Conservation (phyloP, 2,797 vertebrate genomes). For the Glyptemys insculpta region DNA sequence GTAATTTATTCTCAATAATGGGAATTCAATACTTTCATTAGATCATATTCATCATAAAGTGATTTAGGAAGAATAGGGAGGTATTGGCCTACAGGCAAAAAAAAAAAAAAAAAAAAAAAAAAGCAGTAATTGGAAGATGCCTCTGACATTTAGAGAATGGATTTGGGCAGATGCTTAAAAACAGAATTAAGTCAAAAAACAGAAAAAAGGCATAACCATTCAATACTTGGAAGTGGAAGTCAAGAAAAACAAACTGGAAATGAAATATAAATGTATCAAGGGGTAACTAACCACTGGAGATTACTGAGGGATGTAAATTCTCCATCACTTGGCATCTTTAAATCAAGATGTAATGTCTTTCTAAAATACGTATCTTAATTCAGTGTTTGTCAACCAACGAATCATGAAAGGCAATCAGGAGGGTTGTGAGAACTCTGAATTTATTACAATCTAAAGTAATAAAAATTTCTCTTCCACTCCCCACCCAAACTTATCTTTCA, state of each 20-base stretch:
- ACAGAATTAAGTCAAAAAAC: background rate
- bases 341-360: background rate
- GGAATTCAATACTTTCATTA: conserved; percentile 21
- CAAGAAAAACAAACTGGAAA: background rate
- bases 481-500: conserved; percentile 18
- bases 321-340: background rate
- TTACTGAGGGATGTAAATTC: background rate
- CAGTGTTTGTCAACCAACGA: background rate
- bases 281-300: background rate
- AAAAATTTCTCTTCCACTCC: background rate
- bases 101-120: background rate
- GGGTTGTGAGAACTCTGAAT: conserved; percentile 6
- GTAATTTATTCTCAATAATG: background rate
- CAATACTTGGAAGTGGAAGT: background rate
- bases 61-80: background rate
- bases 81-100: background rate
- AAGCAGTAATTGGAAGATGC: background rate
- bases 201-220: accelerated
- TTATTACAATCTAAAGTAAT: background rate
- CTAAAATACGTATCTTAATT: background rate
- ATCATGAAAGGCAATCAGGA: conserved; percentile 29
- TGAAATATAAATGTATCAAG: background rate
- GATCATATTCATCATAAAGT: background rate
- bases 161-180: background rate
- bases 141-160: background rate